Evolutionary conservation across 2,113 vertebrate species (phyloP).

Genomic region (Seriola rivoliana): DNA sequence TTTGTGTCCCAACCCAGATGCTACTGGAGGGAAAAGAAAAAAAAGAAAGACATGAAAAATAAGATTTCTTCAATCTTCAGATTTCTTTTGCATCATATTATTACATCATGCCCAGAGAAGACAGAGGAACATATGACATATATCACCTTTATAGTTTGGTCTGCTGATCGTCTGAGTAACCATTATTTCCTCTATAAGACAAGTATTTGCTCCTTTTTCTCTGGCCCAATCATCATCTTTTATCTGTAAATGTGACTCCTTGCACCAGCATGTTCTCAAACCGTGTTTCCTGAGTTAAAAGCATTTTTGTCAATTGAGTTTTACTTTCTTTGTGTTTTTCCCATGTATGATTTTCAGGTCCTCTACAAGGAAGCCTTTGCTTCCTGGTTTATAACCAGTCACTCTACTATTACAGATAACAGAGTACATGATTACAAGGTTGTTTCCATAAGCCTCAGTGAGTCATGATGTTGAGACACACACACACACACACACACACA

Average conservation of each 20-base stretch:
- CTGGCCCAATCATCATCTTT: neutral
- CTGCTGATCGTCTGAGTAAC: neutral
- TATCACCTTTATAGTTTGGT: neutral
- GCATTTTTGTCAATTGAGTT: too few species aligned
- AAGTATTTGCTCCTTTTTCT: neutral
- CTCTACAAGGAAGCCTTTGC: conserved; percentile 1
- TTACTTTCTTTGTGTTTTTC: too few species aligned
- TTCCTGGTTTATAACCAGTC: conserved; percentile 32
- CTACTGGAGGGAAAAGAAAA: neutral
- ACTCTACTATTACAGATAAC: conserved; percentile 25
- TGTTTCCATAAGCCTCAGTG: conserved; percentile 47
- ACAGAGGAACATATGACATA: neutral
- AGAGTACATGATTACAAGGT: conserved; percentile 34
- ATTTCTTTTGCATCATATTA: neutral
- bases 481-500: neutral
- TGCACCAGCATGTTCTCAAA: too few species aligned
- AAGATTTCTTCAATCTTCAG: neutral
- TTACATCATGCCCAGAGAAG: neutral
- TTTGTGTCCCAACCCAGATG: neutral
- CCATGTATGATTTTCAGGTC: too few species aligned
- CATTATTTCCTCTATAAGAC: neutral
- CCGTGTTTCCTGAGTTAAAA: too few species aligned
- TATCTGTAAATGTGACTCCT: too few species aligned
- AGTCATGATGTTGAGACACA: conserved; percentile 23
- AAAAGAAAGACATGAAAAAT: neutral